These are phyloP conservation scores for Strigamia crassipes DNA, from an alignment of 2,888 invertebrate species.

Conservation along the genomic window DNA sequence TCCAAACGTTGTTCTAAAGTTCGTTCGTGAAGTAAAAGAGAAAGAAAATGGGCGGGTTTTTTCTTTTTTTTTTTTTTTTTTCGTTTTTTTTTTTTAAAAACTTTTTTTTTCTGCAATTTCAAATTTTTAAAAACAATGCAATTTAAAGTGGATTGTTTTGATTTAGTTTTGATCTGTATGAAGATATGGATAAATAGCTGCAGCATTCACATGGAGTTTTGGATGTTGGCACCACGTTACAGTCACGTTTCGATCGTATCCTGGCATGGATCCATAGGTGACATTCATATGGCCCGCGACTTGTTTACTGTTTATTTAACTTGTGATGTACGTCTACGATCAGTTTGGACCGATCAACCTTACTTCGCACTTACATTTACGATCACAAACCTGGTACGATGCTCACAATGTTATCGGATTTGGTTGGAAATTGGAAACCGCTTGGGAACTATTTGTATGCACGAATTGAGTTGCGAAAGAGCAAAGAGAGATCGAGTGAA, in stretches of 20 bases:
- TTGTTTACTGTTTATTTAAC: too few species aligned
- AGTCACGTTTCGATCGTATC: too few species aligned
- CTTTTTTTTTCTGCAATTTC: neutral
- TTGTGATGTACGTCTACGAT: too few species aligned
- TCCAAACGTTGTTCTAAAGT: slow-evolving; percentile 34
- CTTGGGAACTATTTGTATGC: slow-evolving; percentile 35
- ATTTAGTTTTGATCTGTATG: neutral
- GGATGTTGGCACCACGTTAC: neutral
- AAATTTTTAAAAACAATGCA: neutral
- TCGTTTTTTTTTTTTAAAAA: neutral
- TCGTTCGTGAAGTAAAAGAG: neutral
- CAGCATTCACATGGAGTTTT: neutral
- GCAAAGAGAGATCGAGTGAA: neutral
- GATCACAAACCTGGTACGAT: too few species aligned
- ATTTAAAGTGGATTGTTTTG: too few species aligned
- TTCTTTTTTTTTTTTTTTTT: neutral
- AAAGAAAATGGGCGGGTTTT: neutral
- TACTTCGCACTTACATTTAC: too few species aligned
- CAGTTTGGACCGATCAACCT: too few species aligned
- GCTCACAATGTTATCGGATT: neutral
- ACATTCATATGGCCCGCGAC: too few species aligned
- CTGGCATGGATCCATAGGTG: too few species aligned
- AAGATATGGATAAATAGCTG: neutral
- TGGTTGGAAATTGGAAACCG: slow-evolving; percentile 36
- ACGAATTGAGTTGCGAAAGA: slow-evolving; percentile 14